phyloP scores from a whole-genome alignment of 2,113 vertebrate species.

The Nymphicus hollandicus region DNA sequence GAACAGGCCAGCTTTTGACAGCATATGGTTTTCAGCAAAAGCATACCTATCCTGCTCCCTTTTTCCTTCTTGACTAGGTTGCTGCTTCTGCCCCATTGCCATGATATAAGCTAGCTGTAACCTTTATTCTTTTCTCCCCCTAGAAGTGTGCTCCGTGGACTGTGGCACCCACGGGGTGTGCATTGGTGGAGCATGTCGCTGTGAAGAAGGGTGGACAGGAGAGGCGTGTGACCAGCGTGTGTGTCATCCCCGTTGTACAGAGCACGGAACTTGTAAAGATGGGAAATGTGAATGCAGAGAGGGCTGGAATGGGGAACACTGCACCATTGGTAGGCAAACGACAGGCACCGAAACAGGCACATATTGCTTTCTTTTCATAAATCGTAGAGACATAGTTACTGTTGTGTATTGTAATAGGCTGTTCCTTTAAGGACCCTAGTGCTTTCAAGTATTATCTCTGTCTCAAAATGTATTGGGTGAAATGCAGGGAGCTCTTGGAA shows the following conservation, averaged over 20 bases:
- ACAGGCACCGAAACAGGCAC: conserved; percentile 85
- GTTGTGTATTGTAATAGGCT: conserved; percentile 73
- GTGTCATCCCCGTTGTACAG: conserved; percentile 95
- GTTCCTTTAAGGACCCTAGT: conserved; percentile 75
- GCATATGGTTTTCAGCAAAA: rapidly evolving
- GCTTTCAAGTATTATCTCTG: conserved; percentile 23
- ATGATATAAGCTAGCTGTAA: not conserved
- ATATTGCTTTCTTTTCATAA: conserved; percentile 87
- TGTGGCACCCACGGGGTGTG: conserved; percentile 98
- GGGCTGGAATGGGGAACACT: conserved; percentile 99
- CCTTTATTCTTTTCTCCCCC: conserved; percentile 14
- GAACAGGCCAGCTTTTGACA: not conserved
- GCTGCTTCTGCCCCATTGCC: not conserved
- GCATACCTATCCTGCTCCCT: rapidly evolving
- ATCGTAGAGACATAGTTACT: conserved; percentile 81
- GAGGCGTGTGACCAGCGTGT: conserved; percentile 94
- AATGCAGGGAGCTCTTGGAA: not conserved
- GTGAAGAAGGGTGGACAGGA: conserved; percentile 98
- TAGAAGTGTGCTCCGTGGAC: conserved; percentile 98
- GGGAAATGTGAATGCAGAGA: conserved; percentile 99
- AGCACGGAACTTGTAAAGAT: conserved; percentile 99
- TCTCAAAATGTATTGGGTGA: not conserved
- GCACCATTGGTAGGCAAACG: conserved; percentile 97
- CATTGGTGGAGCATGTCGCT: conserved; percentile 93
- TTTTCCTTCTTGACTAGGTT: no score